Base-by-base conservation (phyloP, 2,888 invertebrate genomes). In the Conistra vaccinii region DNA sequence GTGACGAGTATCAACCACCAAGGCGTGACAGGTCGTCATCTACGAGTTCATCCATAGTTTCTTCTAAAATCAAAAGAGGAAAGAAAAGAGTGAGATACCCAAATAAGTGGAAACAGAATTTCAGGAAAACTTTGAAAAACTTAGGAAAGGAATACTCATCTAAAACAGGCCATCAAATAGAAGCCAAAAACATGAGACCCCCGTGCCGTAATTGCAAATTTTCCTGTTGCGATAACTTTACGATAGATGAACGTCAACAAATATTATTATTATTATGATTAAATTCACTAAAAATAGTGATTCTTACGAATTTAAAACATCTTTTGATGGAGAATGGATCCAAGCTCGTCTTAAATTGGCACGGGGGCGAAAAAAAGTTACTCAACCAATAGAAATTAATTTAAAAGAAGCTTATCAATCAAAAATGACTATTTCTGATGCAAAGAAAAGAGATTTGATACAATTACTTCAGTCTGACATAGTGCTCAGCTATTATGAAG, bases 41-140 rank as follows among this genome's bases (percentile, higher is more conserved):
- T 73, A 66, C 73, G 65, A 73, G 60, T 73, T 67, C 65, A 66
- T 73, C 73, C 60, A 73, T 73, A 29, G 29, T 57, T 73, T 73
- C 67, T 73, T 53, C 48, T 60, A 69, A 60, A 17, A 69, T n/a
- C n/a, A 63, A 72, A 76, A 76, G 55, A 73, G 79, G 76, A 66
- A 79, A 76, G 61, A 79, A 79, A 66, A 66, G 69, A 79, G 48
- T 69, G 58, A 76, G 67, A 73, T 14, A 45, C 73, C 66, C 20
- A 69, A 76, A 80, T 4, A 68, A 69, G 66, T 80, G 76, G 76
- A 80, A 73, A 76, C 17, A 80, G 69, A 80, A 80, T 71, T 70
- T 76, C 57, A 76, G 73, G 45, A 80, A 73, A 76, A 76, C 67
- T 1, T 70, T 76, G 23, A 76, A 71, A 80, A 80, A 76, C 57